Conservation (phyloP, 2,888 invertebrate species). For the Dryadula phaetusa region DNA sequence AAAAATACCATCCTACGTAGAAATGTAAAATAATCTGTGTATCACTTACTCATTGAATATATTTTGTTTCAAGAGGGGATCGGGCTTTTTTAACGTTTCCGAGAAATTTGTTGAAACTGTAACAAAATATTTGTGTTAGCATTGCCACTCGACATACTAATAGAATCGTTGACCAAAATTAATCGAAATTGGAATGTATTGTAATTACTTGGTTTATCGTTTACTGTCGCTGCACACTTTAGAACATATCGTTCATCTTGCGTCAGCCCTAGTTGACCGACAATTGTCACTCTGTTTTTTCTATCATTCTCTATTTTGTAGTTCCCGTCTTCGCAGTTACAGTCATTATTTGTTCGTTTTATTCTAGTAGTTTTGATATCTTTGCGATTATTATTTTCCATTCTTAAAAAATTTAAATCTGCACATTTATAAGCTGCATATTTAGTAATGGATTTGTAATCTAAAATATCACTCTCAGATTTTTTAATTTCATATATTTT, state of each 20-base stretch:
- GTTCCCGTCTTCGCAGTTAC: conserved; percentile 39
- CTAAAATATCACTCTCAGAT: conserved; percentile 59
- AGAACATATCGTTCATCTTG: conserved; percentile 66
- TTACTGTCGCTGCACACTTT: conserved; percentile 66
- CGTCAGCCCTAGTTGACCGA: conserved; percentile 65
- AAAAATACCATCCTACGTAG: background rate
- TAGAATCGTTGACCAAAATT: background rate
- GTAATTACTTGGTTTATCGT: conserved; percentile 61
- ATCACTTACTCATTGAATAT: background rate
- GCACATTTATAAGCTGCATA: conserved; percentile 53
- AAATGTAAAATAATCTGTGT: background rate
- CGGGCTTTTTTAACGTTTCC: background rate
- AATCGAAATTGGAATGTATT: background rate
- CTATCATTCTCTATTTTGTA: conserved; percentile 36
- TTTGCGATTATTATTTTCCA: conserved; percentile 63
- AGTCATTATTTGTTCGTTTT: conserved; percentile 38
- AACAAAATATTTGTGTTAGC: conserved; percentile 10
- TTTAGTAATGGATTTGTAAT: conserved; percentile 48
- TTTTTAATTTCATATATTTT: conserved; percentile 65
- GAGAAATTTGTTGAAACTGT: conserved; percentile 25
- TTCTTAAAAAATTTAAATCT: conserved; percentile 59
- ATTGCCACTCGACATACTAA: background rate
- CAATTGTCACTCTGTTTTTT: conserved; percentile 62
- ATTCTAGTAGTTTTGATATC: conserved; percentile 46
- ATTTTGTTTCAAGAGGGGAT: background rate